A percentile compares a stretch with the other conserved stretches of the same genome.
These are phyloP conservation scores for Pteria penguin DNA, from an alignment of 2,888 invertebrate species.

Conservation along the genomic window DNA sequence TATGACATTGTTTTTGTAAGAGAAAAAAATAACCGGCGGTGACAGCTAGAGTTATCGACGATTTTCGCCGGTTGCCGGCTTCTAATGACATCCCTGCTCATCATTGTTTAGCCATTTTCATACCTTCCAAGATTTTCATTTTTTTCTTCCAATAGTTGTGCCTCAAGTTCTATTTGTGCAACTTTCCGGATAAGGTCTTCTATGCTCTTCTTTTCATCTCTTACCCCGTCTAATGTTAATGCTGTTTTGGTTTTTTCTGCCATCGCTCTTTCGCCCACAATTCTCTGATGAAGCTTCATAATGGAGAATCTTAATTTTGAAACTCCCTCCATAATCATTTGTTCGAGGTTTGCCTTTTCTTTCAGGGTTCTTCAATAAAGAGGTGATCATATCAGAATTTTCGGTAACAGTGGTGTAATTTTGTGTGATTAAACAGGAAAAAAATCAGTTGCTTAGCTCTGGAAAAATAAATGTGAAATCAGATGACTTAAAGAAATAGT, in stretches of 20 bases:
- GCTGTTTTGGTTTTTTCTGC: constrained; percentile 9
- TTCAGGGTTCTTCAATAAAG: constrained; percentile 30
- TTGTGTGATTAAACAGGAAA: too few species aligned
- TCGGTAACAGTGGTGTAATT: too few species aligned
- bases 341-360: constrained; percentile 36
- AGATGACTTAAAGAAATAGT: too few species aligned
- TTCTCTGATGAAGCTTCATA: constrained; percentile 8
- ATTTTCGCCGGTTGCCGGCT: too few species aligned
- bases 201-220: constrained; percentile 14
- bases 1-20: too few species aligned
- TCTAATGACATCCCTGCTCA: too few species aligned
- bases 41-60: too few species aligned
- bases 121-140: constrained; percentile 13
- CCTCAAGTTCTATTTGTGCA: constrained; percentile 10
- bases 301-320: constrained; percentile 29
- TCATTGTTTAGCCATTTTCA: neutral
- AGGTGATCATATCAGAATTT: too few species aligned
- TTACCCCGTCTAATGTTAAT: constrained; percentile 14
- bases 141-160: constrained; percentile 16
- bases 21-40: too few species aligned
- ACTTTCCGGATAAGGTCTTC: constrained; percentile 20
- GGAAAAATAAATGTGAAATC: too few species aligned
- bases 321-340: constrained; percentile 38
- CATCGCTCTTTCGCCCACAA: neutral
- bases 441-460: too few species aligned